Evolutionary conservation across 2,797 vertebrate species (phyloP), one percentile per base, ranked within the genome.

Genomic region (Enteromius unitaeniatus): DNA sequence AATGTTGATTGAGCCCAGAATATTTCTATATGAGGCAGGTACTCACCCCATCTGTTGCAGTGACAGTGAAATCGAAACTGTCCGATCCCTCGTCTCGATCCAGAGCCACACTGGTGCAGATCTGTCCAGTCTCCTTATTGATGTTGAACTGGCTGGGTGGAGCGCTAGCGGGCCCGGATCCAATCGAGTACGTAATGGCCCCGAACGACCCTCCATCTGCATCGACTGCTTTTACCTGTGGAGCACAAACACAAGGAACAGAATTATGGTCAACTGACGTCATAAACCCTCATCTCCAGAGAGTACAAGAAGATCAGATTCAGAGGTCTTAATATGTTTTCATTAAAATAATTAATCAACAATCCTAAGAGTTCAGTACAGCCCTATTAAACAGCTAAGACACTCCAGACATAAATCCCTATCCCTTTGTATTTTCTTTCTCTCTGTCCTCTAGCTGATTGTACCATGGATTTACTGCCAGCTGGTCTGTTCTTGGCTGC

Each of bases 11-110:
- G 53, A 55, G 53, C 47, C 1, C 51, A 65, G 6, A 58, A 60
- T 45, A 34, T n/a, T 23, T 0, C 28, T 40, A 11, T 23, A 6
- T 26, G 17, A 37, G 58, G 40, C n/a, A n/a, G 42, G 17, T 8
- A n/a, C 97, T 96, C 92, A 99, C 98, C 91, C 98, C 98, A 47
- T 99, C 98, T 0, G 95, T 95, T 42, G 97, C 98, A 0, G 96
- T 97, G 88, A 99, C 93, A 0, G 94, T 97, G 90, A 99, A 95
- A 81, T 97, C 95, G 1, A 96, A 98, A 90, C 93, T 95, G 9
- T 96, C 92, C 0, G 90, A 83, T 31, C 97, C 98, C 51, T 97
- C 95, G 0, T 99, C 98, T 0, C 96, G 94, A 90, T 99, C 98
- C 90, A 99, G 89, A 14, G 91, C 85, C 8, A 92, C 91, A 19